A percentile compares a stretch with the other conserved stretches of the same genome.
phyloP scores from a whole-genome alignment of 2,888 invertebrate genomes.

The Limnephilus lunatus region DNA sequence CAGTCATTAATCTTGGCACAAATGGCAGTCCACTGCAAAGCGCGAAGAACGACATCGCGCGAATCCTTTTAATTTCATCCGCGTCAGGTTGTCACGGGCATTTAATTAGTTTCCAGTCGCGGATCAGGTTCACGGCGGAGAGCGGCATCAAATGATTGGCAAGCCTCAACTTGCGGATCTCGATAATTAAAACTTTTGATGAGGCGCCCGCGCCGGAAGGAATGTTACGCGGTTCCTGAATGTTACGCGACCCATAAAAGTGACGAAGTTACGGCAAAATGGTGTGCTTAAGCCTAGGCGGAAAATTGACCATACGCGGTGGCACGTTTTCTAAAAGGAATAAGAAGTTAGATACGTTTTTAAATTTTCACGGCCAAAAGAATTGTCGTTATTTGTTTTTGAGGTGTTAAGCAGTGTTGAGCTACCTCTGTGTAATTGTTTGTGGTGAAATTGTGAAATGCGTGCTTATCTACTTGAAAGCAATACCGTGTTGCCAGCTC shows the following conservation, averaged over 20 bases:
- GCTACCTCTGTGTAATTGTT: no score
- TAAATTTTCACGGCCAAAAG: no score
- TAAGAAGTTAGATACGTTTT: no score
- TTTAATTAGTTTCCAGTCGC: conserved; percentile 39
- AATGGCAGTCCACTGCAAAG: not conserved
- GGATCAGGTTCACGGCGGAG: not conserved
- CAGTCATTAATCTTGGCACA: not conserved
- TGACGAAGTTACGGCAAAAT: not conserved
- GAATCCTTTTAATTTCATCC: conserved; percentile 19
- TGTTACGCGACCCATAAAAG: not conserved
- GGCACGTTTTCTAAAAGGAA: not conserved
- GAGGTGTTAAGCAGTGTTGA: no score
- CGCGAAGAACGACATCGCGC: not conserved
- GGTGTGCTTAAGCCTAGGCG: not conserved
- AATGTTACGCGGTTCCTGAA: conserved; percentile 14
- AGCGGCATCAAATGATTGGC: not conserved
- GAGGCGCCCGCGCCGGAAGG: not conserved
- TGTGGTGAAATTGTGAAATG: no score
- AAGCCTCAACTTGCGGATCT: conserved; percentile 23
- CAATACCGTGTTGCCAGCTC: no score
- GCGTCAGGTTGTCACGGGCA: conserved; percentile 11
- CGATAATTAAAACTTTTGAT: conserved; percentile 25
- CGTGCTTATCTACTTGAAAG: no score
- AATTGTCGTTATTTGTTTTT: no score
- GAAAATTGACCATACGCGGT: not conserved